These are phyloP conservation scores for Ellobius talpinus DNA, from an alignment of 2,113 vertebrate genomes.

Conservation along the genomic window DNA sequence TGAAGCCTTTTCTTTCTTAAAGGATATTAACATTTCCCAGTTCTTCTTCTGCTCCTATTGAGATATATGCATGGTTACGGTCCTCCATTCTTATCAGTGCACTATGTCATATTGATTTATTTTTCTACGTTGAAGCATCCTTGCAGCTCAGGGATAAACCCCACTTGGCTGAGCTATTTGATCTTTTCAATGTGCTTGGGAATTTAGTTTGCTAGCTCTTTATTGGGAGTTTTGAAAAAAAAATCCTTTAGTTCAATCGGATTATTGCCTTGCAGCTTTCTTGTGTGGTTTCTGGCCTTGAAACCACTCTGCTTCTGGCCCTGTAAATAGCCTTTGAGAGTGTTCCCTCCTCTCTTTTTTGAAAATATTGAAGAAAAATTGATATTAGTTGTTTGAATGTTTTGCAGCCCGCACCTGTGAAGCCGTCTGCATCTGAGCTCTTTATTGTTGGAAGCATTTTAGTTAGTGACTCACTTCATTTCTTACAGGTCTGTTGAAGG, in stretches of 20 bases:
- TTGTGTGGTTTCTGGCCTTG: not conserved
- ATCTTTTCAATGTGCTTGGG: not conserved
- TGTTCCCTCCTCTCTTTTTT: not conserved
- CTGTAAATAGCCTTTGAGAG: not conserved
- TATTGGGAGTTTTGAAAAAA: not conserved
- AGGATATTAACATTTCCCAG: not conserved
- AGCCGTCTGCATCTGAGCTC: not conserved
- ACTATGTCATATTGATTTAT: not conserved
- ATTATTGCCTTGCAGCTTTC: not conserved
- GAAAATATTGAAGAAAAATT: not conserved
- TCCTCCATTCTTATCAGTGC: not conserved
- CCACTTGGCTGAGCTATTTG: not conserved
- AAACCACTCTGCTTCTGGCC: not conserved
- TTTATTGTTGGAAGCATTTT: not conserved
- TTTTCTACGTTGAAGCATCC: not conserved
- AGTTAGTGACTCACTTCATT: not conserved
- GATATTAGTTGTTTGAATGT: not conserved
- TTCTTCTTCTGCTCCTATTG: not conserved
- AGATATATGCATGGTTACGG: not conserved
- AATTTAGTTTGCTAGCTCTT: not conserved
- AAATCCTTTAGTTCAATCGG: not conserved
- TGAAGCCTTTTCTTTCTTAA: not conserved
- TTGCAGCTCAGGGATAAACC: not conserved
- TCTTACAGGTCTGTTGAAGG: not conserved
- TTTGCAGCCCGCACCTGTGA: not conserved